phyloP scores from a whole-genome alignment of 2,113 vertebrate genomes.

The Taurulus bubalis region DNA sequence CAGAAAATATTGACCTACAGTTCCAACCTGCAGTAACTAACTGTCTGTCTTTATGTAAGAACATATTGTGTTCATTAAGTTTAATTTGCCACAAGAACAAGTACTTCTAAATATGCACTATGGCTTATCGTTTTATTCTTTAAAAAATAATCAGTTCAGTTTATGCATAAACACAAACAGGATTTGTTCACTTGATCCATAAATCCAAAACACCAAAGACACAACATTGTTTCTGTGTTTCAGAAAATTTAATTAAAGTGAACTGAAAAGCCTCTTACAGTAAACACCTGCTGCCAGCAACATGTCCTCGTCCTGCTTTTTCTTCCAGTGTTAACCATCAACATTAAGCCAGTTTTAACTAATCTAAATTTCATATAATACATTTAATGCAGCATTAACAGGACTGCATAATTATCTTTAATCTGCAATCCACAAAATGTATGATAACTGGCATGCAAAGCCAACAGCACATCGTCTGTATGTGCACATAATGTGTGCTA shows the following conservation, averaged over 20 bases:
- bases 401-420: conserved; percentile 45
- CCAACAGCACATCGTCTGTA: background rate
- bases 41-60: conserved; percentile 1
- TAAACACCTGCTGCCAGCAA: conserved; percentile 49
- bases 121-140: conserved; percentile 1
- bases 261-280: conserved; percentile 57
- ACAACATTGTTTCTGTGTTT: conserved; percentile 40
- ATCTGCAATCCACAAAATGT: conserved; percentile 23
- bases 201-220: conserved; percentile 40
- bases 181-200: conserved; percentile 41
- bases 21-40: conserved; percentile 18
- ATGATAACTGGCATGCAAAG: conserved; percentile 9
- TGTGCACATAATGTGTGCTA: background rate
- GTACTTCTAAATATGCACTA: background rate
- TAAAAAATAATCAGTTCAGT: conserved; percentile 23
- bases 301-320: conserved; percentile 26
- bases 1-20: conserved; percentile 8
- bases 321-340: conserved; percentile 35
- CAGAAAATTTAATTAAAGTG: conserved; percentile 56
- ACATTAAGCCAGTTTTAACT: conserved; percentile 35
- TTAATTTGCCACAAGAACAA: background rate
- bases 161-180: conserved; percentile 7
- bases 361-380: conserved; percentile 41
- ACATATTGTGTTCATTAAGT: background rate
- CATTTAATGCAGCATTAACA: conserved; percentile 47